Percentiles rank a stretch among this genome's conserved stretches.
Evolutionary conservation across 1,140 invertebrate species (phyloP).

Genomic region (Orchestia grillus): DNA sequence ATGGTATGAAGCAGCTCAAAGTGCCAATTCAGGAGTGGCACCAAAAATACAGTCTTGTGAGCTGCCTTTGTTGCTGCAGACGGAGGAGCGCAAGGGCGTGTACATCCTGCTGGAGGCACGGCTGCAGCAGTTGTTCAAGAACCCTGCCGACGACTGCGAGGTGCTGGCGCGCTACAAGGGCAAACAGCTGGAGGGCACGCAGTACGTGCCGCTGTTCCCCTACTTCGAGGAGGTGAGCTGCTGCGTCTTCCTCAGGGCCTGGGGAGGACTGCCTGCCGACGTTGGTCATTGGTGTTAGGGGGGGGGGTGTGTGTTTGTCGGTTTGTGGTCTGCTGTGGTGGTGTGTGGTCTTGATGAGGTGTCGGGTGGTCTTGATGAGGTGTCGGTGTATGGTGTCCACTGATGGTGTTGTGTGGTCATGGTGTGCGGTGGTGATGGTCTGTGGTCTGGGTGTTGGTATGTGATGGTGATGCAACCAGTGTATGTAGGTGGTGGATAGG

Average conservation of each 20-base stretch:
- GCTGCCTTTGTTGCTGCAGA: conserved; percentile 72
- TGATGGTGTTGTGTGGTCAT: no score
- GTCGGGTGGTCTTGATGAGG: no score
- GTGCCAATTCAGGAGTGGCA: no score
- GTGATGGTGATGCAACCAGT: no score
- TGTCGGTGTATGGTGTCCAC: no score
- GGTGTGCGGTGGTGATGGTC: no score
- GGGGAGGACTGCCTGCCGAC: neutral
- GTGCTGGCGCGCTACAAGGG: conserved; percentile 88
- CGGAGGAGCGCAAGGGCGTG: conserved; percentile 77
- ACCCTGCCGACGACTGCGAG: conserved; percentile 77
- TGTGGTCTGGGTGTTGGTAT: no score
- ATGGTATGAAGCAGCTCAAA: no score
- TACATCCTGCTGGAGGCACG: conserved; percentile 93
- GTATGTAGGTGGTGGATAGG: no score
- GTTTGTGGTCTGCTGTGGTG: no score
- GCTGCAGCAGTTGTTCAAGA: conserved; percentile 86
- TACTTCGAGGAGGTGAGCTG: conserved; percentile 81
- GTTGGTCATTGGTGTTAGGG: neutral
- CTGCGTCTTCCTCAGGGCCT: neutral
- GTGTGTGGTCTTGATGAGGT: no score
- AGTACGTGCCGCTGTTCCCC: conserved; percentile 91
- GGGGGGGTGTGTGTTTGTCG: no score
- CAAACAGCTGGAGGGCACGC: conserved; percentile 82
- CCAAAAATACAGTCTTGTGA: neutral